A percentile compares a stretch with the other conserved stretches of the same genome.
Evolutionary conservation across 2,113 vertebrate species (phyloP).

Genomic region (Eleginops maclovinus): DNA sequence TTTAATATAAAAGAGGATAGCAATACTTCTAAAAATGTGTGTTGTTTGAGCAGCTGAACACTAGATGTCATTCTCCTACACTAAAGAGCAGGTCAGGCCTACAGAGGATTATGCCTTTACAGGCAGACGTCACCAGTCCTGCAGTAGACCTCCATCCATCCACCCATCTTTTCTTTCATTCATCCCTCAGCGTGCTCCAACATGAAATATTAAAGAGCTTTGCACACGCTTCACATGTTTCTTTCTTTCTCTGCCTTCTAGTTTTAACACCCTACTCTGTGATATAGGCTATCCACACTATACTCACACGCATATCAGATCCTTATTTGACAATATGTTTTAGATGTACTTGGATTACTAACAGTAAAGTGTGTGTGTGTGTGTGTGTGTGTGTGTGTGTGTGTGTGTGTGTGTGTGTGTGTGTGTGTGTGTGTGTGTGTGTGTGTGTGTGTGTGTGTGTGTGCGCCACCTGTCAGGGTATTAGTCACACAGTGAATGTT

Average conservation of each 20-base stretch:
- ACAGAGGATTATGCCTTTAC: constrained; percentile 38
- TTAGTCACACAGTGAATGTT: constrained; percentile 39
- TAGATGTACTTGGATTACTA: constrained; percentile 47
- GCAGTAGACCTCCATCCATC: constrained; percentile 43
- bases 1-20: background rate
- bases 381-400: constrained; percentile 42
- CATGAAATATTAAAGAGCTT: constrained; percentile 31
- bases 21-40: background rate
- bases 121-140: constrained; percentile 60
- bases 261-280: background rate
- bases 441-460: constrained; percentile 37
- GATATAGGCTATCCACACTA: background rate
- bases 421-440: constrained; percentile 46
- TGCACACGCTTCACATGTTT: background rate
- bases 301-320: constrained; percentile 1
- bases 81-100: constrained; percentile 11
- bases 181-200: background rate
- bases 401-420: constrained; percentile 42
- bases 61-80: constrained; percentile 65
- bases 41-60: constrained; percentile 35
- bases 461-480: constrained; percentile 61
- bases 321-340: constrained; percentile 7
- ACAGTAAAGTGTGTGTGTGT: constrained; percentile 39
- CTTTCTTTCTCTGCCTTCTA: background rate
- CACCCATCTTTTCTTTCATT: constrained; percentile 25